Evolutionary conservation across 2,797 vertebrate species (phyloP).

Genomic region (Sorex maritimensis): DNA sequence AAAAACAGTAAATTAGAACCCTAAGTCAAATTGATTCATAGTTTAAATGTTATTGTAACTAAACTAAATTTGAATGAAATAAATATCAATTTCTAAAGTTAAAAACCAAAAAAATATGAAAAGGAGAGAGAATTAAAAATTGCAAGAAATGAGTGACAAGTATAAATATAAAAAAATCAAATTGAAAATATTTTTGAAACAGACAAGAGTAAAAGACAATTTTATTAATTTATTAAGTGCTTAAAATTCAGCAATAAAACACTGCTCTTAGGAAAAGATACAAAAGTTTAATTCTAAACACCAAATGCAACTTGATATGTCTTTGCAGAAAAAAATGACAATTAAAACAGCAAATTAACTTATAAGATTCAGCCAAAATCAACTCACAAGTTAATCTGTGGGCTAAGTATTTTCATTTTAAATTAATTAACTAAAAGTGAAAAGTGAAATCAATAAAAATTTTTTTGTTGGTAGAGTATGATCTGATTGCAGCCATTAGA

Average conservation of each 20-base stretch:
- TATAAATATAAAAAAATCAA: slow-evolving; percentile 22
- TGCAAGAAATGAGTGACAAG: background rate
- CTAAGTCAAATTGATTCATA: background rate
- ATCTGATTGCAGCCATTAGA: slow-evolving; percentile 45
- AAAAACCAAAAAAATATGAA: background rate
- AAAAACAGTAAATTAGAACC: background rate
- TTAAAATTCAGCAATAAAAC: background rate
- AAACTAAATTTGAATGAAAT: slow-evolving; percentile 42
- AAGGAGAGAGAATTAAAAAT: background rate
- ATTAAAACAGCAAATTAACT: slow-evolving; percentile 18
- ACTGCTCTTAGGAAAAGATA: background rate
- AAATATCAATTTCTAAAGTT: background rate
- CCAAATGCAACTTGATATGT: background rate
- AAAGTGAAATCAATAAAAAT: background rate
- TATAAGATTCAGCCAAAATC: slow-evolving; percentile 37
- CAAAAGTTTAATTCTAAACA: background rate
- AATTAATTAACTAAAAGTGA: slow-evolving; percentile 15
- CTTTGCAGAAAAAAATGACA: slow-evolving; percentile 41
- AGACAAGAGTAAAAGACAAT: background rate
- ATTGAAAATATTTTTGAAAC: background rate
- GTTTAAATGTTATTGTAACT: slow-evolving; percentile 5
- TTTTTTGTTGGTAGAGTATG: background rate
- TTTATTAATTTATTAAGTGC: background rate
- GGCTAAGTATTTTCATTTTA: slow-evolving; percentile 40
- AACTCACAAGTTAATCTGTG: background rate